Base-by-base conservation (phyloP, 2,797 vertebrate species). In the Pangasius krempfi region DNA sequence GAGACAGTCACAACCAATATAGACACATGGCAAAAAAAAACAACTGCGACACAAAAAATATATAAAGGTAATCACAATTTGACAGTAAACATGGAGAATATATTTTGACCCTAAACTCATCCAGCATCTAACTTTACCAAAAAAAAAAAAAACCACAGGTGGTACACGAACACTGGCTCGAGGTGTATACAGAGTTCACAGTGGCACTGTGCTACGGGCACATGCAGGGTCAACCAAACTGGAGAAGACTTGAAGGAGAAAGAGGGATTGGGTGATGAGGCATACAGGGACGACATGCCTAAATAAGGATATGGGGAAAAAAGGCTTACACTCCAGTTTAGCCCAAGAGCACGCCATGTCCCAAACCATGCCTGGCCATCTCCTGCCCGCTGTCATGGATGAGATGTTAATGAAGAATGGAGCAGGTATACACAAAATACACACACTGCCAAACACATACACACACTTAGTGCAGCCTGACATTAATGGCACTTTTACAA, bases 351-450 rank as follows among this genome's bases (percentile, higher is more conserved):
- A 94, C 79, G 90, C 93, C 91, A 94, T 90, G 94, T 95, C 94
- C 94, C 95, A 95, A 95, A 90, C 92, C 94, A 95, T 95, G 93
- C 94, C 94, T 88, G 94, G 93, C 94, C 95, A 95, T 93, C 94
- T 95, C 92, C 94, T 94, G 93, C 94, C 94, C 93, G 92, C 92
- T 94, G 93, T 93, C 78, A 92, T 94, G 95, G 92, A 93, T 93
- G 95, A 96, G 93, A 96, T 95, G 95, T 96, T 96, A 95, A 95
- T 94, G 95, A 94, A 92, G 92, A 78, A 94, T 94, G 94, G 93
- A 94, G 92, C 91, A 91, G 84, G 33, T 44, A 81, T 89, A 89
- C 44, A 62, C 86, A 85, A 70, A 25, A 66, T 70, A 12, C 84
- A 13, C 64, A 37, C 76, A 76, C 44, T 50, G 92, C 90, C 47